Base-by-base conservation (phyloP, 2,113 vertebrate species). In the Rhinoderma darwinii region DNA sequence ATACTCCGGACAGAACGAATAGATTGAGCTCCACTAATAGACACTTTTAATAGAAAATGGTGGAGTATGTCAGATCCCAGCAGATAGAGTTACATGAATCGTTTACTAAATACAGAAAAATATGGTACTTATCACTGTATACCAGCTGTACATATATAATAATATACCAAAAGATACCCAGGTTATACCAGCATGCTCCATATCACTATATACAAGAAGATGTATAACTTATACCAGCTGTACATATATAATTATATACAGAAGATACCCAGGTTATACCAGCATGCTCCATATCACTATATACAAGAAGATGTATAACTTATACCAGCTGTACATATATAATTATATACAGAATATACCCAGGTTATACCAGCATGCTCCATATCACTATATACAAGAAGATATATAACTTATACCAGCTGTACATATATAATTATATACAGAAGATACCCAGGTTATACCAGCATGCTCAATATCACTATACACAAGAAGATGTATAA, bases 311-410 rank as follows among this genome's bases (percentile, higher is more conserved):
- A 63, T 63, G 0, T 18, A 35, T 35, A 72, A 35, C 35, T 72
- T 72, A 72, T 72, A 35, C 14, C 66, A 30, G 66, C n/a, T n/a
- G n/a, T n/a, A n/a, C 15, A 1, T 5, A 37, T 70, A 35, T 20
- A 4, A 70, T 0, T 3, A 1, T 22, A 5, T 3, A 2, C 17
- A n/a, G n/a, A n/a, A n/a, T n/a, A n/a, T n/a, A n/a, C n/a, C n/a
- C n/a, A n/a, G n/a, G n/a, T n/a, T n/a, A n/a, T n/a, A n/a, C n/a
- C n/a, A n/a, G n/a, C n/a, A n/a, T n/a, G n/a, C n/a, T n/a, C n/a
- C n/a, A n/a, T n/a, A n/a, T n/a, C n/a, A n/a, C n/a, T 35, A 20
- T 68, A 37, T 37, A 18, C 1, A n/a, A 68, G 30, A 3, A n/a
- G 66, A 70, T 9, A 22, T 5, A 2, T 5, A 59, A 9, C 3